phyloP scores from a whole-genome alignment of 2,113 vertebrate genomes.

The Ifrita kowaldi region DNA sequence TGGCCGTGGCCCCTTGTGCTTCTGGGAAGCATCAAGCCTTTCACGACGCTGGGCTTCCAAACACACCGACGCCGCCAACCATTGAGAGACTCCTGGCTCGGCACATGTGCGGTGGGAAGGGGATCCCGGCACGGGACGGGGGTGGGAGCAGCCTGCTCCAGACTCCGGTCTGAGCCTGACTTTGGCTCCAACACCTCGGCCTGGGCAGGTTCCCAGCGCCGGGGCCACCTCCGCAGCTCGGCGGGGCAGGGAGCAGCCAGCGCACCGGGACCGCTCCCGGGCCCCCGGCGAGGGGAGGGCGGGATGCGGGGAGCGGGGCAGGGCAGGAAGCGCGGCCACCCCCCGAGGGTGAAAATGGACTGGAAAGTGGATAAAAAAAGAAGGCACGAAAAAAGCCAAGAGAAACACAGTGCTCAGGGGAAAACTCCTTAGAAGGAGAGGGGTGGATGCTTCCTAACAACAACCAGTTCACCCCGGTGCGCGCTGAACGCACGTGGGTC shows the following conservation, averaged over 20 bases:
- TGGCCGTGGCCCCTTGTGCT: not conserved
- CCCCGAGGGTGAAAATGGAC: not conserved
- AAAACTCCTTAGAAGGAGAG: conserved; percentile 53
- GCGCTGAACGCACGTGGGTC: not conserved
- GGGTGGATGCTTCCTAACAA: not conserved
- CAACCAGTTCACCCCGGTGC: not conserved
- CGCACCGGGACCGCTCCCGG: not conserved
- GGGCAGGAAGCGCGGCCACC: not conserved
- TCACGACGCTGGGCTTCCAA: not conserved
- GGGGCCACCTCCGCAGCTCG: not conserved
- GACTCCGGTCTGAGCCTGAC: not conserved
- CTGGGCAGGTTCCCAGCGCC: not conserved
- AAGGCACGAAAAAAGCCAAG: conserved; percentile 37
- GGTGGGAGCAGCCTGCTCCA: not conserved
- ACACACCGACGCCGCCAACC: not conserved
- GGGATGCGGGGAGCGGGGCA: not conserved
- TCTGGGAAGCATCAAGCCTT: conserved; percentile 2
- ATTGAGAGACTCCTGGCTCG: not conserved
- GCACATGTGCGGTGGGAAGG: not conserved
- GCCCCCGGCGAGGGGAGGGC: not conserved
- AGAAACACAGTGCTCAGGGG: not conserved
- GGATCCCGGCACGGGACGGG: conserved; percentile 10
- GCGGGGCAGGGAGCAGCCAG: not conserved
- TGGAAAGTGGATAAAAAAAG: conserved; percentile 61
- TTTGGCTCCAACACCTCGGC: not conserved